Conservation (phyloP, 2,888 invertebrate species). For the Mantis religiosa region DNA sequence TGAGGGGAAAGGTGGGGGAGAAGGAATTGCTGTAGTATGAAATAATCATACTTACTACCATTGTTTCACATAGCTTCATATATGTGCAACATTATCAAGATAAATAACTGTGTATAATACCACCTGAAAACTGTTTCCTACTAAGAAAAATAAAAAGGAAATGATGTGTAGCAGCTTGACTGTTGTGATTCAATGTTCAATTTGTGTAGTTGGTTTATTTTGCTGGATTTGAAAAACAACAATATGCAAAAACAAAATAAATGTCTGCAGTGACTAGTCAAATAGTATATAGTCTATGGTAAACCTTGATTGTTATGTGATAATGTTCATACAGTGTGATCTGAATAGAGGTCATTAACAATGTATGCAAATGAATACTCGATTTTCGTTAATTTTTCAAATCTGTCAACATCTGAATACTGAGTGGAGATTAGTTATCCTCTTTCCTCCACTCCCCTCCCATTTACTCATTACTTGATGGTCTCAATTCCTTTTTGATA, state of each 20-base stretch:
- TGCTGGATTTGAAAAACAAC: constrained; percentile 8
- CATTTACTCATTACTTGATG: background rate
- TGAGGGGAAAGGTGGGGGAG: background rate
- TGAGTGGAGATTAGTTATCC: background rate
- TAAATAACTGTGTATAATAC: background rate
- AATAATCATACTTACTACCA: background rate
- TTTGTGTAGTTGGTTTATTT: background rate
- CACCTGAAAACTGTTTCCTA: background rate
- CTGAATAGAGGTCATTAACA: background rate
- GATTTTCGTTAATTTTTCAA: background rate
- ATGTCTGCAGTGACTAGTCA: constrained; percentile 6
- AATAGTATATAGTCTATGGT: background rate
- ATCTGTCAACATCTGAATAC: background rate
- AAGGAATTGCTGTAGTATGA: background rate
- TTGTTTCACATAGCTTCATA: background rate
- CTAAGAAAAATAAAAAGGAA: background rate
- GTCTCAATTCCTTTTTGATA: background rate
- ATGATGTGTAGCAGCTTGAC: background rate
- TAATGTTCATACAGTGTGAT: background rate
- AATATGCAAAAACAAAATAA: background rate
- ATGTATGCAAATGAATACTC: background rate
- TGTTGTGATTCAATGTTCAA: background rate
- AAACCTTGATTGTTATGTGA: background rate
- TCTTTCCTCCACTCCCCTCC: background rate
- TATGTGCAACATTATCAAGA: background rate